These are phyloP conservation scores for Noctua comes DNA, from an alignment of 2,888 invertebrate genomes.

Conservation along the genomic window DNA sequence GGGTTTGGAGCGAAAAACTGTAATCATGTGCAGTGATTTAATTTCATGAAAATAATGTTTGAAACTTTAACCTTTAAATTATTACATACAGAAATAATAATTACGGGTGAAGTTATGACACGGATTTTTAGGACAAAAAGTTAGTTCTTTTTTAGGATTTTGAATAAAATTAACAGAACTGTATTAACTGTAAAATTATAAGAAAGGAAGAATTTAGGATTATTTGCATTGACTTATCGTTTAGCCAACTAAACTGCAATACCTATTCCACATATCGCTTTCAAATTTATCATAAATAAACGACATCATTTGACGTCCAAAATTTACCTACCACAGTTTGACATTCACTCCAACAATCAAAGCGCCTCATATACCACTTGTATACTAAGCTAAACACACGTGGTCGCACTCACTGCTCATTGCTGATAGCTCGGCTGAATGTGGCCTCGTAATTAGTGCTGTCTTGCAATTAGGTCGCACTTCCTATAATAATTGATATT, in stretches of 20 bases:
- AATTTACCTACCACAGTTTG: neutral
- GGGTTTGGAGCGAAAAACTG: neutral
- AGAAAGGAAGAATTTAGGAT: neutral
- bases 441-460: conserved; percentile 50
- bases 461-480: conserved; percentile 43
- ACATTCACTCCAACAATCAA: conserved; percentile 1
- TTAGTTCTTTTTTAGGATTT: too few relatives aligned
- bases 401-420: conserved; percentile 28
- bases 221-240: neutral
- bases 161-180: too few relatives aligned
- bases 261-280: too few relatives aligned
- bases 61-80: neutral
- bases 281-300: neutral
- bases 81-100: too few relatives aligned
- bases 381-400: conserved; percentile 1
- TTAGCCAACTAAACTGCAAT: neutral
- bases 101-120: neutral
- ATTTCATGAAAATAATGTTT: neutral
- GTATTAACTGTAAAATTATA: too few relatives aligned
- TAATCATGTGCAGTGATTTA: neutral
- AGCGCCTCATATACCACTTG: neutral
- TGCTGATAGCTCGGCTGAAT: conserved; percentile 55
- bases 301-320: neutral
- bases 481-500: conserved; percentile 1
- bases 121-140: neutral